phyloP scores from a whole-genome alignment of 2,113 vertebrate species.

The Arizona elegans region DNA sequence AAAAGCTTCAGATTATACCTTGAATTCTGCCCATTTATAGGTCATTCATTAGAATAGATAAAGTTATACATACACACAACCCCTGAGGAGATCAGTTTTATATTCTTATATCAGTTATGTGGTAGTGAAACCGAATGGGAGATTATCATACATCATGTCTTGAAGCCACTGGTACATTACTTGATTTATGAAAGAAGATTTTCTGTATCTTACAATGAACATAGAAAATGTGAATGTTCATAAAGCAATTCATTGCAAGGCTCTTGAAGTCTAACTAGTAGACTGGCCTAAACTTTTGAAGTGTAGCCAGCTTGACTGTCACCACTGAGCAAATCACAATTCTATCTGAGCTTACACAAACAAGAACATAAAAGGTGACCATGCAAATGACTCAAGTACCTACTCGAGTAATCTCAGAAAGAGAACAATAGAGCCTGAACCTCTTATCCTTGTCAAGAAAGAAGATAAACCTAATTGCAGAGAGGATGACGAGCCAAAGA shows the following conservation, averaged over 20 bases:
- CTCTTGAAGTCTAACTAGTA: fast-evolving
- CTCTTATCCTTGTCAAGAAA: conserved; percentile 7
- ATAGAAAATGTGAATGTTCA: not conserved
- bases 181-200: not conserved
- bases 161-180: not conserved
- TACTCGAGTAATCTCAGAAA: not conserved
- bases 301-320: not conserved
- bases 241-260: not conserved
- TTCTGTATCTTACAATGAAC: not conserved
- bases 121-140: not conserved
- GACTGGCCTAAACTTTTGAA: not conserved
- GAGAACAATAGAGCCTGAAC: conserved; percentile 31
- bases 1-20: not conserved
- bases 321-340: not conserved
- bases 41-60: not conserved
- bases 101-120: not conserved
- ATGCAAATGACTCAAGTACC: not conserved
- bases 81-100: not conserved
- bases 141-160: not conserved
- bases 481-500: conserved; percentile 29
- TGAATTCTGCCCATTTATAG: not conserved
- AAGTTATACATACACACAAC: not conserved
- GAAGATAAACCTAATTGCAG: conserved; percentile 30
- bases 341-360: conserved; percentile 23
- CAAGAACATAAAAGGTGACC: conserved; percentile 17